Evolutionary conservation across 2,888 invertebrate species (phyloP).

Genomic region (Neocrepidodera transversa): DNA sequence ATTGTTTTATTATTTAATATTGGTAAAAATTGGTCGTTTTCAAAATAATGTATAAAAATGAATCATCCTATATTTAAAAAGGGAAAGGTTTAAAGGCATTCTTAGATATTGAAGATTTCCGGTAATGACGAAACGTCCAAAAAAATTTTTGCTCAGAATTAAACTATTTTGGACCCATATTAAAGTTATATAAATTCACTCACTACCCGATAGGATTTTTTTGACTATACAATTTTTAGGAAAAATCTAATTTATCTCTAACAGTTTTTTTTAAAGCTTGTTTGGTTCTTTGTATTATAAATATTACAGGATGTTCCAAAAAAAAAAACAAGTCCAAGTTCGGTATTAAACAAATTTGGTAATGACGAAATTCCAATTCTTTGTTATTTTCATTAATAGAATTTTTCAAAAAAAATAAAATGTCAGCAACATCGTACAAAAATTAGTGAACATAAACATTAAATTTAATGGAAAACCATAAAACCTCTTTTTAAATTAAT

Average conservation of each 20-base stretch:
- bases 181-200: slow-evolving; percentile 12
- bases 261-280: slow-evolving; percentile 1
- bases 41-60: too few relatives aligned
- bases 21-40: too few relatives aligned
- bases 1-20: too few relatives aligned
- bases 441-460: too few relatives aligned
- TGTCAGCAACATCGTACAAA: too few relatives aligned
- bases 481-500: too few relatives aligned
- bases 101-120: slow-evolving; percentile 20
- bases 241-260: background rate
- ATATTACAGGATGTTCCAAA: background rate
- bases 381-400: too few relatives aligned
- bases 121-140: slow-evolving; percentile 20
- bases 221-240: background rate
- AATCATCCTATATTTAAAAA: background rate
- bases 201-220: background rate
- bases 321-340: too few relatives aligned
- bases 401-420: too few relatives aligned
- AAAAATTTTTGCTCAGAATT: slow-evolving; percentile 6
- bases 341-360: too few relatives aligned
- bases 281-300: slow-evolving; percentile 14
- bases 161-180: slow-evolving; percentile 23
- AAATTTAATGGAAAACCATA: too few relatives aligned
- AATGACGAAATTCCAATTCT: too few relatives aligned
- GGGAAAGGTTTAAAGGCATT: slow-evolving; percentile 19